Evolutionary conservation across 2,888 invertebrate genomes (phyloP), one percentile per base, ranked within the genome.

Genomic region (Heliconius aoede): DNA sequence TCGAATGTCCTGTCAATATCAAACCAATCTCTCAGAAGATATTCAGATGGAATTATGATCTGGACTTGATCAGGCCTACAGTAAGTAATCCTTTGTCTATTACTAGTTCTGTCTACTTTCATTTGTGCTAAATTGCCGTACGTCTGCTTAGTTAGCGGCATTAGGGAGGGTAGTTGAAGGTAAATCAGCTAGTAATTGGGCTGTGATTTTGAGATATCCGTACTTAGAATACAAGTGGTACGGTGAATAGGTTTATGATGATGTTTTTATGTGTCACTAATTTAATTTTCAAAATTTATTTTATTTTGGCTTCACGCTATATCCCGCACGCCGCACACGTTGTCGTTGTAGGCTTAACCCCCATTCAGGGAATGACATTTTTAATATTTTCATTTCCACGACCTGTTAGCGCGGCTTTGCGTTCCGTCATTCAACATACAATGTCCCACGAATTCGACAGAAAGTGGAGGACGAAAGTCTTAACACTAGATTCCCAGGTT

Each of bases 41-140:
- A 79, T 80, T 74, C 76, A 77, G 73, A 76, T 76, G 72, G 77
- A 79, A 73, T 80, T 79, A 80, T 76, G 76, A 72, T 61, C 64
- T 64, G 69, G 28, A 51, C 26, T 51, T 78, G 71, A 78, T 79
- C 73, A 73, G 74, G 73, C 77, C 77, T 64, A 58, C 73, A 73
- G 79, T 72, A 76, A 77, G 74, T 77, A 80, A 80, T 79, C 80
- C 80, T 80, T 80, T 80, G 80, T 80, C 80, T 74, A 72, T 80
- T 76, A 77, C 78, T 77, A 69, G 77, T 76, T 76, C 76, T 74
- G 68, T 68, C 75, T 55, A 75, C 71, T 78, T 76, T 78, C 65
- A 79, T 78, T 76, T 68, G 78, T 61, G 61, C 68, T 51, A 74
- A 79, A 77, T 69, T 77, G 77, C 36, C 72, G 46, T 72, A 60